These are phyloP conservation scores for Drosophila atroscutellata DNA, from an alignment of 2,888 invertebrate genomes.

Conservation along the genomic window DNA sequence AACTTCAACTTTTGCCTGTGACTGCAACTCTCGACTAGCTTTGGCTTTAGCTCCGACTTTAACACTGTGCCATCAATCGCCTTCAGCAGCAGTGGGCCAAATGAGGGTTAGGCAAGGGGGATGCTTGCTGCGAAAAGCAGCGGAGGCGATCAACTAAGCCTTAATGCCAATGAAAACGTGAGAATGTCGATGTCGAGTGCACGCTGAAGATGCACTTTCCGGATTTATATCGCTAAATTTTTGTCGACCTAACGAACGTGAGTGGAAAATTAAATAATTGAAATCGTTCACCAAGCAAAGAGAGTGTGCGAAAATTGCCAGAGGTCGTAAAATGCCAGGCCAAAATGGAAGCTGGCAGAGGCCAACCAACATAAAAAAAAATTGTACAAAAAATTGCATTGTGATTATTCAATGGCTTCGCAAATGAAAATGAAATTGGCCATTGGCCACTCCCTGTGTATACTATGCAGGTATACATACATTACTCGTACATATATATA, in stretches of 20 bases:
- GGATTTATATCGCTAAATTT: conserved; percentile 65
- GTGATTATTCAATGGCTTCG: conserved; percentile 77
- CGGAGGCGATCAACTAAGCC: conserved; percentile 64
- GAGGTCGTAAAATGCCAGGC: conserved; percentile 62
- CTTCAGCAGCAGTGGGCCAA: conserved; percentile 48
- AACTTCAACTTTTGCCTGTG: conserved; percentile 24
- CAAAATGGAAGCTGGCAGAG: conserved; percentile 44
- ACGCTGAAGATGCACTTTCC: conserved; percentile 74
- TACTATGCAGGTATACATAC: conserved; percentile 20
- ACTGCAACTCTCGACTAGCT: conserved; percentile 29
- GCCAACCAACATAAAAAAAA: conserved; percentile 6
- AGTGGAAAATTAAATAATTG: conserved; percentile 81
- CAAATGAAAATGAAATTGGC: conserved; percentile 75
- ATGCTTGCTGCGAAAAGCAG: conserved; percentile 6
- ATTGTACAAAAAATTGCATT: conserved; percentile 62
- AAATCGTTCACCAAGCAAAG: conserved; percentile 57
- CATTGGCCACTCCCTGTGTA: conserved; percentile 57
- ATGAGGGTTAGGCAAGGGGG: conserved; percentile 41
- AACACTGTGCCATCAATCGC: conserved; percentile 65
- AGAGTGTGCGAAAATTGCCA: conserved; percentile 67
- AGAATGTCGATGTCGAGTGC: conserved; percentile 70
- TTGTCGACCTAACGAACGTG: conserved; percentile 73
- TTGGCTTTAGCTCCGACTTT: conserved; percentile 36
- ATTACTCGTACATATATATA: conserved; percentile 18
- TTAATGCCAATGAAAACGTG: conserved; percentile 80